Evolutionary conservation across 1,140 invertebrate genomes (phyloP).

Genomic region (Drosophila nannoptera): DNA sequence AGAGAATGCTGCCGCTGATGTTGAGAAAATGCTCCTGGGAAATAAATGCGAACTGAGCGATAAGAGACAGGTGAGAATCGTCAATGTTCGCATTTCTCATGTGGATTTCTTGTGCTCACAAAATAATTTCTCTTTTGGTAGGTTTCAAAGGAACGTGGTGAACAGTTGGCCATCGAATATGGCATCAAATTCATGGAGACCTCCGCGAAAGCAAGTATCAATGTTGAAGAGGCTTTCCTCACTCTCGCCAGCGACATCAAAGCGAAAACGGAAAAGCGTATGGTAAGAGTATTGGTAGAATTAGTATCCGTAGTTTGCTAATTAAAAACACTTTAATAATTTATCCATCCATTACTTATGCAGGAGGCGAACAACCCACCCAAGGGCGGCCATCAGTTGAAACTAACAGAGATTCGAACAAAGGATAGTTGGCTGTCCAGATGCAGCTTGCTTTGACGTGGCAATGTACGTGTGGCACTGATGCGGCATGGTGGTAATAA

Average conservation of each 20-base stretch:
- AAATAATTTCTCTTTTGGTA: slow-evolving; percentile 47
- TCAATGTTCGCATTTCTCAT: background rate
- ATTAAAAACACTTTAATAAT: background rate
- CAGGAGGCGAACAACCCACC: slow-evolving; percentile 90
- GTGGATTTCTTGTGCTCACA: background rate
- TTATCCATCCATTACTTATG: slow-evolving; percentile 41
- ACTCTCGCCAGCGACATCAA: slow-evolving; percentile 96
- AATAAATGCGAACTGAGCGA: slow-evolving; percentile 97
- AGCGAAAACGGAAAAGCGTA: slow-evolving; percentile 96
- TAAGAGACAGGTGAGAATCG: slow-evolving; percentile 87
- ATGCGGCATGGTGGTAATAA: slow-evolving; percentile 72
- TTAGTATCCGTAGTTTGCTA: background rate
- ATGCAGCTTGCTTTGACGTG: slow-evolving; percentile 87
- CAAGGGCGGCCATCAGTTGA: slow-evolving; percentile 86
- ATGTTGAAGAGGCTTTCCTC: slow-evolving; percentile 95
- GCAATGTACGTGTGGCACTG: slow-evolving; percentile 68
- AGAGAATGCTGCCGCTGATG: slow-evolving; percentile 95
- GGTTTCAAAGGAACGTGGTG: slow-evolving; percentile 85
- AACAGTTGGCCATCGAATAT: slow-evolving; percentile 92
- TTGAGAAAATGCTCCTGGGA: slow-evolving; percentile 96
- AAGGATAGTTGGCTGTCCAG: slow-evolving; percentile 85
- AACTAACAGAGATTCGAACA: slow-evolving; percentile 85
- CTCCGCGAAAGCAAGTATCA: slow-evolving; percentile 93
- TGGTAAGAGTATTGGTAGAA: slow-evolving; percentile 83
- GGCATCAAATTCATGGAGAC: slow-evolving; percentile 97